Base-by-base conservation (phyloP, 2,113 vertebrate species). In the Misgurnus anguillicaudatus region DNA sequence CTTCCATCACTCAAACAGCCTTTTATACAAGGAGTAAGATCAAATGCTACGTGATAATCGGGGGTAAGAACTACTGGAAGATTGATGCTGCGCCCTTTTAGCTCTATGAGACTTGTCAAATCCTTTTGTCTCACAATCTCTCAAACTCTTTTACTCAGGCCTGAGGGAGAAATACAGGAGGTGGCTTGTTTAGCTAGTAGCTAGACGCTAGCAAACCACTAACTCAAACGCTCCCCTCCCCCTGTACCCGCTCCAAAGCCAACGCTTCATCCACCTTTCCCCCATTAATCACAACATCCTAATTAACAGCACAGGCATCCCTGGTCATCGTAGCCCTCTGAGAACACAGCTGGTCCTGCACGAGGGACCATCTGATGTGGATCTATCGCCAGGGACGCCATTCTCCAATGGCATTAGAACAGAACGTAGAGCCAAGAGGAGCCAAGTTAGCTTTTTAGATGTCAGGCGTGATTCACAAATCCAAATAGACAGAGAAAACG, bases 241-340 rank as follows among this genome's bases (percentile, higher is more conserved):
- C 10, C 42, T 71, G 58, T 55, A 83, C 82, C 85, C 78, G 67
- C 77, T 68, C 83, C 85, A 75, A 88, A 89, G 85, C 84, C 87
- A 78, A 81, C 75, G 69, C 82, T 85, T 80, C 82, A 60, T 82
- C 87, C 87, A 83, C 77, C 83, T 57, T 86, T 84, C 83, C 87
- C 86, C 95, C 96, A 98, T 98, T 97, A 98, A 98, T 98, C 96
- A 98, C 89, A 75, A 87, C 91, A 91, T 94, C 92, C 96, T 98
- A 98, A 98, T 98, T 98, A 98, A 98, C 96, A 95, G 95, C 93
- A 94, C 93, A 91, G 94, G 93, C 90, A 94, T 94, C 93, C 94
- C 93, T 93, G 86, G 84, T 89, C 88, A 87, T 89, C 88, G 93
- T 94, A 82, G 78, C 85, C 87, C 88, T 90, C 85, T 82, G 85